Evolutionary conservation across 2,797 vertebrate genomes (phyloP), one percentile per base, ranked within the genome.

Genomic region (Gymnoscopelus braueri): DNA sequence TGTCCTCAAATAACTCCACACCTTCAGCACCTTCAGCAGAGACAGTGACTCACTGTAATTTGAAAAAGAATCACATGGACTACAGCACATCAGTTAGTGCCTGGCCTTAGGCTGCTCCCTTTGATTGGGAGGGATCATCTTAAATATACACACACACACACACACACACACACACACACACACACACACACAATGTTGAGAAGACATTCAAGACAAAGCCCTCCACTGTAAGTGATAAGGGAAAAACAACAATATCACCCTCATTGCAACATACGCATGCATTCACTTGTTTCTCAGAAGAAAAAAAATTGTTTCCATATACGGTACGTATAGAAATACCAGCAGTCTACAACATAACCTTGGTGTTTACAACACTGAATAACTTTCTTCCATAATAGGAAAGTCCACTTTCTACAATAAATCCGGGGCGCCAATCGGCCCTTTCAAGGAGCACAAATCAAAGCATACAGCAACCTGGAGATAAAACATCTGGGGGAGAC

Each of bases 371-470:
- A 54, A 66, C 24, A 67, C 44, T 7, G 62, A 63, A 35, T 53
- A 60, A 55, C 52, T 39, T 71, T 60, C 69, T 80, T 69, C 82
- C 61, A 71, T 70, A 75, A 79, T 52, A 78, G 70, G 78, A 62
- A 84, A 74, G 61, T 14, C 57, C 29, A 23, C 19, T 66, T 19
- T 57, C 26, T 12, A 44, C 19, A 12, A 32, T 58, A 66, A 79
- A 76, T 68, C 53, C 23, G 24, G 66, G 47, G 15, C 6, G 59
- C 47, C 48, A 63, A 69, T 7, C 1, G 32, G 60, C 5, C 12
- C 3, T 12, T 50, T 67, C 49, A 64, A 52, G 24, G 65, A 74
- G 61, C 14, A 52, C 26, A 70, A 67, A 68, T 58, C 35, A 72
- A 56, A 49, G 55, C 69, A 44, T 19, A 53, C 26, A 58, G 23